Base-by-base conservation (phyloP, 2,113 vertebrate species). In the Lagopus leucura region DNA sequence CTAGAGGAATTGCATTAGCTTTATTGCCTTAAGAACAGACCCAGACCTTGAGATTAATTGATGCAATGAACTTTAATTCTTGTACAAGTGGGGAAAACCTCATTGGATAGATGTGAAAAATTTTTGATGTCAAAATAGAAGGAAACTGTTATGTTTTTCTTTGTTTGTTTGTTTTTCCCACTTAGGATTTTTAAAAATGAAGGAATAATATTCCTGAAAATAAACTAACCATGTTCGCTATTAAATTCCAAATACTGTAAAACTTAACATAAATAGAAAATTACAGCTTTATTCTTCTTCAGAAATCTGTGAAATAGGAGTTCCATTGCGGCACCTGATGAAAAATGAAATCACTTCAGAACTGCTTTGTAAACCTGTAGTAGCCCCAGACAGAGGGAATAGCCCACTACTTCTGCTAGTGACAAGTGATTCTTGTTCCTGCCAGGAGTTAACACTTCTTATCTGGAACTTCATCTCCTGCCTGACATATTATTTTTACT, bases 391-490 rank as follows among this genome's bases (percentile, higher is more conserved):
- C 14, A 15, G 32, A 30, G 21, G 28, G 18, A 42, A 5, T 4
- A 16, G 20, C 43, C 1, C 4, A 30, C 47, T 1, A 0, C 21
- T 36, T 0, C 11, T 42, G 40, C 34, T 52, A 67, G 32, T 74
- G 21, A 16, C 48, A 28, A 21, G 24, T 20, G 34, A 38, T 5
- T 14, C 11, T 38, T 10, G 24, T 43, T 73, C 16, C 7, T 42
- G n/a, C 13, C 18, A 32, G 45, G 45, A 77, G 42, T 24, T 24
- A 19, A 0, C 16, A 4, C 16, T 52, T 34, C 47, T 48, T 48
- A 48, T 16, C 32, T 60, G 27, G 48, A 64, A 8, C 14, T 43
- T 34, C 3, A 28, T 40, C 50, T 52, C 27, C 42, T 55, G 9
- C 30, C 19, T 13, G 36, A 4, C 1, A 0, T 38, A 6, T 4